Base-by-base conservation (phyloP, 2,888 invertebrate genomes). In the Eutolmus rufibarbis region DNA sequence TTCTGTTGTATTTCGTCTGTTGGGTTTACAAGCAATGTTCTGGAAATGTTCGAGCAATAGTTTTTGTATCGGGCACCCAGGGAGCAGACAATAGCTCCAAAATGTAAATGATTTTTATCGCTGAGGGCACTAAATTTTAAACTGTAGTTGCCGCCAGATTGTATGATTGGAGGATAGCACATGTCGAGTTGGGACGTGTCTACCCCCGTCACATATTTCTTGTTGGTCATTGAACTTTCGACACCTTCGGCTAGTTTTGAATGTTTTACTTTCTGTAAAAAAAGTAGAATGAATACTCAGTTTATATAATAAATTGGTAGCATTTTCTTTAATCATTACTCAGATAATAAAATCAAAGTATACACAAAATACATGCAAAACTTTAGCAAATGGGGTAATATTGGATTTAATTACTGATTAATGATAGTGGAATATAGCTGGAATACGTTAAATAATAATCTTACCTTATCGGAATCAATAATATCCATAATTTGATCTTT, bases 131-230 rank as follows among this genome's bases (percentile, higher is more conserved):
- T 99, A 93, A 99, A 99, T 93, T 99, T 99, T 77, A 99, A 94
- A 91, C 96, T 97, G 93, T 99, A 99, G 91, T 97, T 96, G n/a
- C 99, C 99, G 9, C 99, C 99, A 51, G 99, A 99, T 92, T 99
- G 99, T 90, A 99, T 98, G 88, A 99, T 99, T 0, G 99, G 97
- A 0, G 99, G 98, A 92, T 99, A 99, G 91, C 99, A 99, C 95
- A 98, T 97, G 91, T 99, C 99, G 4, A 99, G 95, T 92, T 98
- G 96, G 37, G 95, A 95, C 3, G 96, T 95, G 93, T 98, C 98
- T 0, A 98, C 96, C 1, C 97, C 97, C 12, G 96, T 95, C 1
- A 99, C 97, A 92, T 98, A 98, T 93, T 99, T 99, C 91, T 98
- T 98, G 92, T 98, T 98, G n/a, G 96, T 95, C 90, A 98, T 95